Evolutionary conservation across 1,140 invertebrate species (phyloP), one percentile per base, ranked within the genome.

Genomic region (Lerema accius): DNA sequence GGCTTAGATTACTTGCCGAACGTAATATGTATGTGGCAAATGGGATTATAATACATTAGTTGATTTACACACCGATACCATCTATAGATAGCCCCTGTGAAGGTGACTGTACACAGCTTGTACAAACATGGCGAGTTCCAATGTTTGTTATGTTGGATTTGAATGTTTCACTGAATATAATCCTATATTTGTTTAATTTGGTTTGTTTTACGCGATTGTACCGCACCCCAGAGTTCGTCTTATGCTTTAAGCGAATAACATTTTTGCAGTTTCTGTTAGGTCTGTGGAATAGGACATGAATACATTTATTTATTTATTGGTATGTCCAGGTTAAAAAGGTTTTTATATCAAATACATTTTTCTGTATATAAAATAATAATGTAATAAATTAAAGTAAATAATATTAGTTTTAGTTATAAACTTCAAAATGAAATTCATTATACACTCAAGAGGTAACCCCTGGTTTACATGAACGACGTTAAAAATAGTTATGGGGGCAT

Each of bases 141-240:
- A 75, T 76, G 82, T 82, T 84, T 81, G 83, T 79, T 76, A 77
- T 83, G 80, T 85, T 87, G 83, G 84, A 81, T 83, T 86, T 88
- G 74, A 89, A 86, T 86, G 85, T 89, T 86, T 86, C 84, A 80
- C 76, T 88, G 76, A 89, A 89, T 89, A 89, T 89, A 89, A 89
- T 89, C 86, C 86, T 89, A 89, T 88, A 89, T 89, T 89, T 89
- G 86, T 89, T 89, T 86, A 83, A 73, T 83, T 78, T 86, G 75
- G 80, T 88, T 86, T 89, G 60, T 83, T 89, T 88, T 88, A 61
- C 48, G 67, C 51, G 62, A 42, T n/a, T 35, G 15, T 26, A 48
- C 32, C 37, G 14, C 46, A 56, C 23, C 56, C 58, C 40, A 35
- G 7, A 37, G 28, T 32, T 7, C 4, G 9, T 7, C 28, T 32